These are phyloP conservation scores for Ancistrus triradiatus DNA, from an alignment of 2,113 vertebrate species.

Conservation along the genomic window DNA sequence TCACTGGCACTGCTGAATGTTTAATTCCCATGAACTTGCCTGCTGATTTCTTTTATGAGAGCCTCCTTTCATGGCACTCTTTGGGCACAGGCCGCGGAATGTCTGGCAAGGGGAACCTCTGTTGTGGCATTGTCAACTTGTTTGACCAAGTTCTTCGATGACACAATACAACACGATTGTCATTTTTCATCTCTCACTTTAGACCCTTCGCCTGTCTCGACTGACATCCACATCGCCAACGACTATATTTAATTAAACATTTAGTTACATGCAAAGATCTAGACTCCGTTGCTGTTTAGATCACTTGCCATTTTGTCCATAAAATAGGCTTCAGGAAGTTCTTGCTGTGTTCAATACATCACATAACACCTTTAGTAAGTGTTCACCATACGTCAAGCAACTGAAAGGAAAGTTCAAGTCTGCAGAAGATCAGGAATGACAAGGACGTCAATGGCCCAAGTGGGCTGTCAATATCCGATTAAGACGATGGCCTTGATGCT, in stretches of 20 bases:
- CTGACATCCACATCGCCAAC: too few species aligned
- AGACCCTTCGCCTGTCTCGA: constrained; percentile 43
- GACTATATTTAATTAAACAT: too few species aligned
- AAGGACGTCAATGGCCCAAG: constrained; percentile 66
- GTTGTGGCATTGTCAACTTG: constrained; percentile 35
- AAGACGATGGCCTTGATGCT: constrained; percentile 64
- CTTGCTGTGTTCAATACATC: too few species aligned
- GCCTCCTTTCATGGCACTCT: constrained; percentile 30
- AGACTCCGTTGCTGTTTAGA: too few species aligned
- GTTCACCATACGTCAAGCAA: too few species aligned
- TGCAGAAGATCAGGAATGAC: constrained; percentile 12
- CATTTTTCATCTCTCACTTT: constrained; percentile 50
- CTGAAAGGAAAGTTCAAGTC: constrained; percentile 6
- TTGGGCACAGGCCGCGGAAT: constrained; percentile 35
- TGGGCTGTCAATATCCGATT: constrained; percentile 67
- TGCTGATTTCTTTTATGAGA: constrained; percentile 42
- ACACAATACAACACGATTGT: constrained; percentile 39
- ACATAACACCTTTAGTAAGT: too few species aligned
- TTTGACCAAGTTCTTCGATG: constrained; percentile 40
- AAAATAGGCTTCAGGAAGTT: too few species aligned
- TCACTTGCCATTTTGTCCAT: too few species aligned
- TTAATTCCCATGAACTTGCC: constrained; percentile 47
- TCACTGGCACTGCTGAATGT: constrained; percentile 37
- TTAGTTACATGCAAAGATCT: too few species aligned
- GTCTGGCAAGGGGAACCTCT: constrained; percentile 34